phyloP scores from a whole-genome alignment of 2,888 invertebrate genomes.

The Agriopis marginaria region DNA sequence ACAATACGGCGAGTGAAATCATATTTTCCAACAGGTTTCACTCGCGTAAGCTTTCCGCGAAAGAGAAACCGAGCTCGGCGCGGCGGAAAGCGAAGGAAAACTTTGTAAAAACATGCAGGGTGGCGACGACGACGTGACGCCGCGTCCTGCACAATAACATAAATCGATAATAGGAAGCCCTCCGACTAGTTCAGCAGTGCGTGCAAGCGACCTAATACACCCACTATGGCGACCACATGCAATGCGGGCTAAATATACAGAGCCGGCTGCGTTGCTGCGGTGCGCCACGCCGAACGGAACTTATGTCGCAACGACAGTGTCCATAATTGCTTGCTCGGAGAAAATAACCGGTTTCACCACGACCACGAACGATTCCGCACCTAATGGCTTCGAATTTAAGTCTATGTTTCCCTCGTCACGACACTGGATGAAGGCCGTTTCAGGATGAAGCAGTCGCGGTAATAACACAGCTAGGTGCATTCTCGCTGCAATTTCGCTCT shows the following conservation, averaged over 20 bases:
- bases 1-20: conserved; percentile 70
- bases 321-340: conserved; percentile 78
- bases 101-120: conserved; percentile 64
- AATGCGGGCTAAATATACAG: conserved; percentile 85
- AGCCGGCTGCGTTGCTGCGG: conserved; percentile 68
- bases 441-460: conserved; percentile 67
- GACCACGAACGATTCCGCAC: conserved; percentile 58
- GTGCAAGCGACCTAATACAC: conserved; percentile 85
- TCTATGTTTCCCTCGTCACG: conserved; percentile 53
- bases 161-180: conserved; percentile 86
- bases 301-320: conserved; percentile 80
- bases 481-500: conserved; percentile 86
- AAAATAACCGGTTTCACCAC: conserved; percentile 76
- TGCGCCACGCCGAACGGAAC: conserved; percentile 70
- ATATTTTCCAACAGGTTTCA: conserved; percentile 72
- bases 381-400: conserved; percentile 53
- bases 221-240: conserved; percentile 78
- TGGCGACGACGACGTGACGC: conserved; percentile 59
- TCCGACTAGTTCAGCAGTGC: conserved; percentile 86
- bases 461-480: conserved; percentile 86
- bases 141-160: conserved; percentile 76
- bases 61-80: conserved; percentile 70
- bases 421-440: conserved; percentile 72
- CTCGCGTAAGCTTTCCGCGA: conserved; percentile 67
- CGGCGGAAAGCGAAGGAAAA: conserved; percentile 72